Percentiles rank a stretch among this genome's conserved stretches.
Conservation (phyloP, 2,888 invertebrate species). For the Drosophila nigritarsus region DNA sequence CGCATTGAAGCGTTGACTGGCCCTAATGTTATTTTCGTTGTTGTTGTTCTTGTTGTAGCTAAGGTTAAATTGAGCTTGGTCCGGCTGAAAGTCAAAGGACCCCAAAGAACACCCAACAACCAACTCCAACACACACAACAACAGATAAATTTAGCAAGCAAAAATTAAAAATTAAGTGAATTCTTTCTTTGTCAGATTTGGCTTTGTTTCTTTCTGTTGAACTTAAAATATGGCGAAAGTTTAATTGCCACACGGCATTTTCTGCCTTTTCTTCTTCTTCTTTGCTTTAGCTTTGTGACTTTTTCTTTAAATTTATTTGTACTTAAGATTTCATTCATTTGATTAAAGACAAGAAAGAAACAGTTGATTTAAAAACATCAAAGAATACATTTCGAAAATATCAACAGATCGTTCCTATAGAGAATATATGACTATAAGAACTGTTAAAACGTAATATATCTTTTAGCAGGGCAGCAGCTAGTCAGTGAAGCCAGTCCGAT, state of each 20-base stretch:
- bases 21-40: constrained; percentile 2
- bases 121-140: constrained; percentile 10
- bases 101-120: constrained; percentile 20
- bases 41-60: constrained; percentile 32
- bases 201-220: constrained; percentile 12
- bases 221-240: constrained; percentile 60
- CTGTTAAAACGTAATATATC: not conserved
- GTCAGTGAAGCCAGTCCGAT: not conserved
- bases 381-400: not conserved
- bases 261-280: not conserved
- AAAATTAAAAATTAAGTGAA: constrained; percentile 74
- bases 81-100: constrained; percentile 49
- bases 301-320: not conserved
- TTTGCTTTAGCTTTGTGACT: not conserved
- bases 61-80: constrained; percentile 75
- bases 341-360: not conserved
- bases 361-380: not conserved
- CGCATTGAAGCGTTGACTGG: constrained; percentile 54
- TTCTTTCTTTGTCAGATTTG: constrained; percentile 27
- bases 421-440: not conserved
- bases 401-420: not conserved
- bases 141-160: constrained; percentile 29
- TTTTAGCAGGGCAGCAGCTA: constrained; percentile 1
- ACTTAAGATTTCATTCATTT: not conserved
- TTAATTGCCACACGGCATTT: constrained; percentile 47